Base-by-base conservation (phyloP, 2,797 vertebrate genomes). In the Chelon labrosus region DNA sequence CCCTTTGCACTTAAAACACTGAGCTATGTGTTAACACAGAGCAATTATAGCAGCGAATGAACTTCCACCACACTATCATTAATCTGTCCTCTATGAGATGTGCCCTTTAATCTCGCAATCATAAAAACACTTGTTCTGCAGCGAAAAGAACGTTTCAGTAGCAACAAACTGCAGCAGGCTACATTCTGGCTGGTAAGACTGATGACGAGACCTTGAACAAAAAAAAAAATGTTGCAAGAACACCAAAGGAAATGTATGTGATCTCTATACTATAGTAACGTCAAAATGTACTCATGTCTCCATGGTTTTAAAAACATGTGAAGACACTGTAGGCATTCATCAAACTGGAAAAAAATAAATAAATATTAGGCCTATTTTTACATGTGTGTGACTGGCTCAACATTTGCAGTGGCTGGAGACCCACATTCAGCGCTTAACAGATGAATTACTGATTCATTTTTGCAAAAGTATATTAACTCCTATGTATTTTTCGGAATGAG, bases 1-100 rank as follows among this genome's bases (percentile, higher is more conserved):
- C 75, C 91, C 93, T 93, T 93, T 93, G 92, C 89, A 76, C 91
- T 82, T 82, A 78, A 75, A 85, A 86, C 79, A 81, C 70, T 7
- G 41, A 75, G 70, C 61, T 87, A 65, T 83, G 81, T 77, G 60
- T 88, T 83, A 85, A 84, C 78, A 74, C 58, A 19, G 38, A 73
- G 75, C 74, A 80, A 66, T 90, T 76, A 86, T 55, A 65, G 68
- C 73, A 73, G 57, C 38, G 66, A 76, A 64, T 85, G 84, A 86
- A 89, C 68, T 88, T 84, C 73, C 58, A 65, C 50, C 82, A 63
- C 47, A 17, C 66, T 88, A 85, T 82, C 83, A 79, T 75, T 68
- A 66, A 79, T 77, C 69, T 82, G 66, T 70, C 67, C 78, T 80
- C 51, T 49, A 39, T 69, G 50, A 57, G 42, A 57, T 3, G 3